Evolutionary conservation across 2,797 vertebrate genomes (phyloP), one percentile per base, ranked within the genome.

Genomic region (Centroberyx gerrardi): DNA sequence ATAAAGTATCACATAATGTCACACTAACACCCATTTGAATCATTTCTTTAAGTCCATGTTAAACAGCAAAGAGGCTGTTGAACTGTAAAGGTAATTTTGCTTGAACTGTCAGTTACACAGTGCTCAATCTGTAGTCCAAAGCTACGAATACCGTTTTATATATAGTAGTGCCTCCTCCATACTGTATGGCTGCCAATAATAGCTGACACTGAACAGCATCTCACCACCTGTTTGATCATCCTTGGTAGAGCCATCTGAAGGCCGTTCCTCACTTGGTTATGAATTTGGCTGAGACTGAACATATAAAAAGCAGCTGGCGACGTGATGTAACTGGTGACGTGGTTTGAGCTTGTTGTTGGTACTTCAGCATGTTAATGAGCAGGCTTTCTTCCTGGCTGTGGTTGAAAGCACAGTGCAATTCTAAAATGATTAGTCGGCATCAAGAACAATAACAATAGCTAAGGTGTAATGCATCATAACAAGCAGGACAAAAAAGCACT

Each of bases 391-490:
- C 18, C 42, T 73, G 56, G 44, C 58, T 65, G 46, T 66, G 68
- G 73, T 68, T 70, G 55, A 22, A 68, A 74, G 46, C 63, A 59
- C 8, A 7, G 80, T 27, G 69, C 78, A 55, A 72, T 74, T 83
- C 61, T 59, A 61, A 81, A 77, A 75, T 31, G 65, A 73, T 17
- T 85, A 85, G 69, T 70, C 29, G 22, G 79, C 72, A 77, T 72
- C 59, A 76, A 73, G 79, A 74, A 76, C 81, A 51, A n/a, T 9
- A 51, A 46, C 6, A 59, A 83, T 8, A 40, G 8, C 38, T 5
- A 62, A 62, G 59, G 73, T 64, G 75, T 82, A 90, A 88, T 86
- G 69, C 64, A 80, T 87, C 81, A 69, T 80, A 83, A 79, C 69
- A 65, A 83, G 76, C 62, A 51, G 52, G 44, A 70, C 80, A 74